Percentiles rank a stretch among this genome's conserved stretches.
Conservation (phyloP, 2,888 invertebrate species). For the Lithophane socia region DNA sequence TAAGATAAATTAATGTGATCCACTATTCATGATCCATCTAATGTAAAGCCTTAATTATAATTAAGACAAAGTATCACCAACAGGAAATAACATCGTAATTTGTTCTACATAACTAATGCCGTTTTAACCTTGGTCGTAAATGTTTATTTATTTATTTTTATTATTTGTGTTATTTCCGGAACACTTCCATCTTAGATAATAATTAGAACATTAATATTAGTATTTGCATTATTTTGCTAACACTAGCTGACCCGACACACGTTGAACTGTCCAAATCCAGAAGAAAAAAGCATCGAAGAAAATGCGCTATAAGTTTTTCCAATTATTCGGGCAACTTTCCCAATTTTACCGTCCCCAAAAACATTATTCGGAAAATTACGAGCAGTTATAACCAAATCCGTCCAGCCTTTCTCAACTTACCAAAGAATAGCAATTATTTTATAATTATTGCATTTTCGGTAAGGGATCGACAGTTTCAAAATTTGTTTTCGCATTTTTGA, state of each 20-base stretch:
- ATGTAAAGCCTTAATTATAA: slow-evolving; percentile 9
- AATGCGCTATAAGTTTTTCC: not conserved
- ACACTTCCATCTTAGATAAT: not conserved
- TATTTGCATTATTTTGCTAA: not conserved
- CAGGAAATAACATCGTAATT: slow-evolving; percentile 35
- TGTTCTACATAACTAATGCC: not conserved
- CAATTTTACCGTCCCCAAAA: not conserved
- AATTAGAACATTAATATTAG: not conserved
- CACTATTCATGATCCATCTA: slow-evolving; percentile 17
- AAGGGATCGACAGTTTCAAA: not conserved
- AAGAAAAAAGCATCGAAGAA: not conserved
- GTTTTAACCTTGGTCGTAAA: not conserved
- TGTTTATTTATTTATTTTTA: slow-evolving; percentile 2
- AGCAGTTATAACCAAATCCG: not conserved
- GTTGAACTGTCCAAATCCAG: not conserved
- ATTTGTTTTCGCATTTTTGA: not conserved
- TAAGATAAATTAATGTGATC: not conserved
- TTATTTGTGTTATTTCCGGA: not conserved
- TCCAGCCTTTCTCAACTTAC: not conserved
- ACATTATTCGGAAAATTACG: not conserved
- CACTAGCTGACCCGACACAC: not conserved
- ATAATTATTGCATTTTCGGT: not conserved
- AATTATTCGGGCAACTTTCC: not conserved
- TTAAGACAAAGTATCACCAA: slow-evolving; percentile 24
- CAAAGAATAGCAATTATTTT: no score